phyloP scores from a whole-genome alignment of 2,113 vertebrate genomes.

The Excalfactoria chinensis region DNA sequence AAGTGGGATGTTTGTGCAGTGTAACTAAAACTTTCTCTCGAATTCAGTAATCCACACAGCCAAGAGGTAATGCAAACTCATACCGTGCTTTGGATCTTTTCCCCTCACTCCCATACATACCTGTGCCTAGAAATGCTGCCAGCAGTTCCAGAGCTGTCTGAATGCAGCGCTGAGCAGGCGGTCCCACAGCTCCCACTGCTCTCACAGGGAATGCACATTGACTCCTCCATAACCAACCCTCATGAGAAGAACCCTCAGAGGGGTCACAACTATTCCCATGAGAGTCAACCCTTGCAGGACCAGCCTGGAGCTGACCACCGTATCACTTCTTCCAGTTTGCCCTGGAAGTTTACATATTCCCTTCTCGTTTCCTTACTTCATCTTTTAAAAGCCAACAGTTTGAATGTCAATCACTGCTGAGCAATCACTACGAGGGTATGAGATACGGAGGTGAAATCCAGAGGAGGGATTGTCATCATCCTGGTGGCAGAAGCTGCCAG shows the following conservation, averaged over 20 bases:
- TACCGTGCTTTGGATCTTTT: not conserved
- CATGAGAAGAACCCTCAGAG: not conserved
- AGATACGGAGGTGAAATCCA: not conserved
- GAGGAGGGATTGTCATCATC: not conserved
- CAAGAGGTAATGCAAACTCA: not conserved
- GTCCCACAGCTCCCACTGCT: no score
- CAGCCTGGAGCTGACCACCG: rapidly evolving
- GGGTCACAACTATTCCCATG: not conserved
- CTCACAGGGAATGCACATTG: not conserved
- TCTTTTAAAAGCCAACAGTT: not conserved
- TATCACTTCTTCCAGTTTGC: not conserved
- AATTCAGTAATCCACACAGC: not conserved
- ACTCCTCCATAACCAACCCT: not conserved
- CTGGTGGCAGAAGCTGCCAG: rapidly evolving
- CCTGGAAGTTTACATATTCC: not conserved
- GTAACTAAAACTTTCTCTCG: not conserved
- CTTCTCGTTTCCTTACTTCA: not conserved
- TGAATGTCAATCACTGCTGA: not conserved
- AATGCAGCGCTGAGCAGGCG: no score
- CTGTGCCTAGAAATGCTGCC: not conserved
- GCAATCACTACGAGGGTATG: not conserved
- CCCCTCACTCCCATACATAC: rapidly evolving
- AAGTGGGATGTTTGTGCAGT: not conserved
- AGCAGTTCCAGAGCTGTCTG: not conserved
- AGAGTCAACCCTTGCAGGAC: not conserved